Evolutionary conservation across 2,797 vertebrate genomes (phyloP), one percentile per base, ranked within the genome.

Genomic region (Rachycentron canadum): DNA sequence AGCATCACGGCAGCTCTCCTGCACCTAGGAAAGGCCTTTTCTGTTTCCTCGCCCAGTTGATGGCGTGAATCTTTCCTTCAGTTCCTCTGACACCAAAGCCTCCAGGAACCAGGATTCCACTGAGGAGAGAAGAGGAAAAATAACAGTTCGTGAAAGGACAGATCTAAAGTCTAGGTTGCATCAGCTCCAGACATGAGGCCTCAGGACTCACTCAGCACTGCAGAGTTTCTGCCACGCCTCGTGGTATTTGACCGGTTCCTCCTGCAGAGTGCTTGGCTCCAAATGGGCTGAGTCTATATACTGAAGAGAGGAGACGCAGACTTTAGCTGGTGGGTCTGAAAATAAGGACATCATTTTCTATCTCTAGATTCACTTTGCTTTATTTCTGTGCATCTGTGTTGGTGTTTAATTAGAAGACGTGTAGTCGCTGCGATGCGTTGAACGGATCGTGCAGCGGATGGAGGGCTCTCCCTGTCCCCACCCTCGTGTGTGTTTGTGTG

Each of bases 171-270:
- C 17, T n/a, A 43, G n/a, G 0, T 10, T 55, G 38, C 17, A 10
- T 56, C 28, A 28, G 3, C 61, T 16, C 4, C 2, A 71, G 34
- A 38, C 17, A 23, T 0, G 13, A 4, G 7, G 6, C 7, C 0
- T 56, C 55, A 47, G 52, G 19, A 93, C 98, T 97, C 84, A 99
- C 98, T 98, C 93, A 50, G 97, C 95, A 23, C 96, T 96, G 83
- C 98, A 99, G 14, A 99, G 97, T 53, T 97, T 98, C 91, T 99
- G 98, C 98, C 98, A 99, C 0, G 98, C 98, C 62, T 98, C 97
- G 0, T 99, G 97, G 88, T 98, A 99, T 52, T 96, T 95, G 21
- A 99, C 97, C 0, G 98, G 97, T 30, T 99, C 97, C 5, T 97
- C 97, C 89, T 96, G 95, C 80, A 97, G 86, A 16, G 95, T 96